A percentile compares a stretch with the other conserved stretches of the same genome.
Evolutionary conservation across 2,113 vertebrate genomes (phyloP).

Genomic region (Oreochromis tanganicae): DNA sequence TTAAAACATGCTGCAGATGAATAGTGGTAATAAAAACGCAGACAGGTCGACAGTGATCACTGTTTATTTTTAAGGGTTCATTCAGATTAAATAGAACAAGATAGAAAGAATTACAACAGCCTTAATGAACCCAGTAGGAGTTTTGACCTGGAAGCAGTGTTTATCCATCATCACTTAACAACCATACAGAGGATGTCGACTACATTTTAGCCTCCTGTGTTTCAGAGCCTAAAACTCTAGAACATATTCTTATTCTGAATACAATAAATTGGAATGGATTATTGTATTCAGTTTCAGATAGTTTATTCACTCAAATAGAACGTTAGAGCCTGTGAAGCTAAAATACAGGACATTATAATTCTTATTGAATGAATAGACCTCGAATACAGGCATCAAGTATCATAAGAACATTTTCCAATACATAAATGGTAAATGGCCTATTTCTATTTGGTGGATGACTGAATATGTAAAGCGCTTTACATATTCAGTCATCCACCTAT

Average conservation of each 20-base stretch:
- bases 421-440: background rate
- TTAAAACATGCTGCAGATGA: background rate
- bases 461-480: too few relatives aligned
- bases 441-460: too few relatives aligned
- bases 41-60: background rate
- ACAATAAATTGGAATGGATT: background rate
- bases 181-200: background rate
- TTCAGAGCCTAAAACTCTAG: background rate
- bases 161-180: background rate
- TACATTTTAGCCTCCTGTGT: background rate
- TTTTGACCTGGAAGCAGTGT: background rate
- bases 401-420: background rate
- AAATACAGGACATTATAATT: background rate
- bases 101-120: background rate
- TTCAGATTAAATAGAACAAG: background rate
- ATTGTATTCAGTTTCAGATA: background rate
- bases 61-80: background rate
- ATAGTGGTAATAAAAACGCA: background rate
- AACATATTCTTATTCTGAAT: background rate
- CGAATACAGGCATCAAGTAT: background rate
- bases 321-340: background rate
- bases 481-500: too few relatives aligned
- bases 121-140: background rate
- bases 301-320: background rate
- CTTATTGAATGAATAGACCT: background rate